Evolutionary conservation across 2,113 vertebrate genomes (phyloP).

Genomic region (Phaetusa simplex): DNA sequence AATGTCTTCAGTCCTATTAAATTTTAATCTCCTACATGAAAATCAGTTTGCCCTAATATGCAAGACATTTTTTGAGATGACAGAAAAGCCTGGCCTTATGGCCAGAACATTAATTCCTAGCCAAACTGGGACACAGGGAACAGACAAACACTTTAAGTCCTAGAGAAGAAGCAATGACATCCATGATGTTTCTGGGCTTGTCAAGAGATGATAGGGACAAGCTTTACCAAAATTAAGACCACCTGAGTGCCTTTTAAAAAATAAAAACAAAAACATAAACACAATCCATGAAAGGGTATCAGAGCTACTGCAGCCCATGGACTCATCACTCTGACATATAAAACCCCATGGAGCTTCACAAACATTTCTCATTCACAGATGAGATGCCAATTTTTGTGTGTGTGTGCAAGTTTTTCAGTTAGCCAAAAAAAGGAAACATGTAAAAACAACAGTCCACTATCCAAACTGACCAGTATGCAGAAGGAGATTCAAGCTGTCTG

Average conservation of each 20-base stretch:
- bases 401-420: neutral
- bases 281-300: neutral
- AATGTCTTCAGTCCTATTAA: slow-evolving; percentile 2
- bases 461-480: neutral
- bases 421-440: neutral
- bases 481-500: neutral
- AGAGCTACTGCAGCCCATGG: neutral
- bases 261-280: neutral
- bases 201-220: neutral
- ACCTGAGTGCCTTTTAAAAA: neutral
- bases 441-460: neutral
- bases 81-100: neutral
- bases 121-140: neutral
- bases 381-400: neutral
- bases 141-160: neutral
- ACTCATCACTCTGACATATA: neutral
- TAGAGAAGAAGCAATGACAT: neutral
- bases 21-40: neutral
- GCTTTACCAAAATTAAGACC: neutral
- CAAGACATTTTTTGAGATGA: neutral
- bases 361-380: neutral
- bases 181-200: neutral
- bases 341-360: neutral
- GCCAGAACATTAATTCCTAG: neutral
- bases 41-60: neutral